phyloP scores from a whole-genome alignment of 1,140 invertebrate genomes.

The Wasmannia auropunctata region DNA sequence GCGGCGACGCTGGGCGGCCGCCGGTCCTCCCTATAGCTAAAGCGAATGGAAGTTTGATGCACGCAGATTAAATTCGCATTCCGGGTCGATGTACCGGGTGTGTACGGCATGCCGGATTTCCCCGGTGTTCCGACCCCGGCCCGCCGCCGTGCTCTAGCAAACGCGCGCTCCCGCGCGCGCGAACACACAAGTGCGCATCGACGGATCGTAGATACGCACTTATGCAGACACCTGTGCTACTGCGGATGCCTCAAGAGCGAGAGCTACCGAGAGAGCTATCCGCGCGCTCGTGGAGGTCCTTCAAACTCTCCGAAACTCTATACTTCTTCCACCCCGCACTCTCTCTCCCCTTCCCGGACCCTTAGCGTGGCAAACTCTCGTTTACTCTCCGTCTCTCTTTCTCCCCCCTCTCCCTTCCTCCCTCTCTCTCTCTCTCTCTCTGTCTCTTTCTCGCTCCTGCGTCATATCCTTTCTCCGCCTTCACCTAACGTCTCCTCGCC shows the following conservation, averaged over 20 bases:
- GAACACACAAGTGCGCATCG: background rate
- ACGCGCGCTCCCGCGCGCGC: background rate
- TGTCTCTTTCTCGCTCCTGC: background rate
- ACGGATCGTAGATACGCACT: constrained; percentile 58
- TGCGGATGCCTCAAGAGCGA: constrained; percentile 48
- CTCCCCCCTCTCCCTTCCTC: too few species aligned
- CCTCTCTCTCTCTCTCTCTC: too few species aligned
- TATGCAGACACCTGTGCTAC: constrained; percentile 58
- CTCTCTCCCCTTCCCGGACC: constrained; percentile 3
- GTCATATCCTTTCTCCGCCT: background rate
- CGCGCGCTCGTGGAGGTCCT: constrained; percentile 31
- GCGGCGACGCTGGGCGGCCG: background rate
- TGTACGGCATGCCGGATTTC: constrained; percentile 34
- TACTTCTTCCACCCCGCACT: constrained; percentile 1
- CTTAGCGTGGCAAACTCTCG: background rate
- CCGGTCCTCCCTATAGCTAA: background rate
- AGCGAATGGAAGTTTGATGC: constrained; percentile 62
- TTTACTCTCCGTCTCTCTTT: background rate
- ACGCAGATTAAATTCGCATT: constrained; percentile 62
- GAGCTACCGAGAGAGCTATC: constrained; percentile 30
- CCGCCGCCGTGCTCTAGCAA: background rate
- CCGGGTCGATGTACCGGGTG: constrained; percentile 57
- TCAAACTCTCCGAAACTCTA: constrained; percentile 56
- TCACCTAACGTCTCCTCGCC: background rate
- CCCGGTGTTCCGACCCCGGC: background rate